Percentiles rank a stretch among this genome's conserved stretches.
phyloP scores from a whole-genome alignment of 2,113 vertebrate genomes.

The Pelusios castaneus region DNA sequence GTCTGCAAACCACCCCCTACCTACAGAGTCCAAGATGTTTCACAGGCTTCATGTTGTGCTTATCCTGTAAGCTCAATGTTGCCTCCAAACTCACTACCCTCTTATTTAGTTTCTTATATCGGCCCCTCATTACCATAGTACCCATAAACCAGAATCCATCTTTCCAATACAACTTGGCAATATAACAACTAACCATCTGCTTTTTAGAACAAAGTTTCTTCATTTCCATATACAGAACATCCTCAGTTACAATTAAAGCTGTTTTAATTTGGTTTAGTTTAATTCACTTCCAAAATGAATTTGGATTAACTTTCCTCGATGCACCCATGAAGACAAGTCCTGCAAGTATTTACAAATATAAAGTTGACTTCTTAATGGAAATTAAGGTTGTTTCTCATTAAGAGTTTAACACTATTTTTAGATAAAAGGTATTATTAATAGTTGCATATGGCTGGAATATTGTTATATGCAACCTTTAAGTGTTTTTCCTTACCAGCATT shows the following conservation, averaged over 20 bases:
- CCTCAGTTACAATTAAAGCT: background rate
- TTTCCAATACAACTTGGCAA: background rate
- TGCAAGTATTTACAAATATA: background rate
- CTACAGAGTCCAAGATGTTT: background rate
- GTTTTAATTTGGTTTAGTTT: background rate
- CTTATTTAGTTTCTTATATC: rapidly evolving
- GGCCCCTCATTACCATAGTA: background rate
- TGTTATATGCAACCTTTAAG: background rate
- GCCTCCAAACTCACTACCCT: background rate
- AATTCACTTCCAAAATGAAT: background rate
- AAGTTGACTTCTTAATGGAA: background rate
- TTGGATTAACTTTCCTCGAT: background rate
- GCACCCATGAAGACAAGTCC: background rate
- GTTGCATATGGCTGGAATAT: background rate
- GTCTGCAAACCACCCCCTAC: slow-evolving; percentile 26
- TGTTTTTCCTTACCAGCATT: slow-evolving; percentile 7
- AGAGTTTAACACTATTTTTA: background rate
- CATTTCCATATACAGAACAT: background rate
- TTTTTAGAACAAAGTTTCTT: background rate
- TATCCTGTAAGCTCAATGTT: background rate
- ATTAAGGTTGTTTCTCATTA: slow-evolving; percentile 8
- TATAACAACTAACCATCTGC: background rate
- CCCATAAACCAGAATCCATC: background rate
- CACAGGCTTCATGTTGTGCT: slow-evolving; percentile 6
- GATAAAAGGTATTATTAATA: slow-evolving; percentile 7